Evolutionary conservation across 2,888 invertebrate species (phyloP), one percentile per base, ranked within the genome.

Genomic region (Plusia festucae): DNA sequence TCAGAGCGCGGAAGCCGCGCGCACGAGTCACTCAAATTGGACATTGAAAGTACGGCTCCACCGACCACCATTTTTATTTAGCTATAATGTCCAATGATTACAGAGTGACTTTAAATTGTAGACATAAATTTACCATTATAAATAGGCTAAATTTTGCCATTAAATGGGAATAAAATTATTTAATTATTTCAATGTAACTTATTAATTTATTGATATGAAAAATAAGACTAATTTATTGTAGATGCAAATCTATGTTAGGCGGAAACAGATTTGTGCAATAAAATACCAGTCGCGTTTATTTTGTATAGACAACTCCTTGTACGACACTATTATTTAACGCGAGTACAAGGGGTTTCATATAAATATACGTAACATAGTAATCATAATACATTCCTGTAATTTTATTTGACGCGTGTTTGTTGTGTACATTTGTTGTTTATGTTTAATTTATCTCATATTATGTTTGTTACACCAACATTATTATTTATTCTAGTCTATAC

Each of bases 371-470:
- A 65, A 73, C 67, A 63, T 81, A 74, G 76, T 70, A 79, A 76
- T 72, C 68, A 75, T 70, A 78, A 83, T 83, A 89, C 89, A 90
- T 90, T 90, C 89, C 89, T 86, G 51, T 85, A 84, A 84, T 82
- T 71, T 83, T 85, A 81, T 77, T 49, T 77, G 75, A 72, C 66
- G 82, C 68, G 77, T 79, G 78, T 82, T 84, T 85, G 86, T 87
- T 86, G 76, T 78, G 77, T 80, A 80, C 66, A 73, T 70, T 84
- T 87, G 85, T 88, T 89, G 82, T 85, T 87, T 82, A 78, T 70
- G 81, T 86, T 85, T 86, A 82, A 82, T 86, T 88, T 85, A 85
- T 85, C 82, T 80, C 60, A 57, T 27, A 72, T 79, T 82, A 73
- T 68, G 76, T 87, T 87, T 85, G 86, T 90, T 89, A 79, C 59